Conservation (phyloP, 1,140 invertebrate species). For the Micrasema minimum region DNA sequence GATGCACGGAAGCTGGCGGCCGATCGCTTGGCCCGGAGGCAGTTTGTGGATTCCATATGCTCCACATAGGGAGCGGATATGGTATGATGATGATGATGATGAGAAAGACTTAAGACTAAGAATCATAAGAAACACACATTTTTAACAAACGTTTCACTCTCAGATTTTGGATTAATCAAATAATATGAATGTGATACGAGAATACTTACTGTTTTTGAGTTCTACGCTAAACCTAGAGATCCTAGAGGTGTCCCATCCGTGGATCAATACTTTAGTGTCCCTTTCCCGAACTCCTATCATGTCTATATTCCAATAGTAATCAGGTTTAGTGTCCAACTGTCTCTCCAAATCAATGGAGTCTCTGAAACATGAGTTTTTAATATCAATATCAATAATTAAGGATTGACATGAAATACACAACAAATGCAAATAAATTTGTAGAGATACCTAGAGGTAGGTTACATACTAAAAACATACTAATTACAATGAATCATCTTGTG, state of each 20-base stretch:
- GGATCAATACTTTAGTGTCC: conserved; percentile 22
- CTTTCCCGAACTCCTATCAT: conserved; percentile 27
- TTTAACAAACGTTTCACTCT: too few species aligned
- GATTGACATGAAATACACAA: too few species aligned
- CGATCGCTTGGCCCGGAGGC: too few species aligned
- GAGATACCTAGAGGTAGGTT: neutral
- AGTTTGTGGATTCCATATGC: too few species aligned
- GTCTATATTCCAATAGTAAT: conserved; percentile 28
- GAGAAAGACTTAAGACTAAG: too few species aligned
- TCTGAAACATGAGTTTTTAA: conserved; percentile 1
- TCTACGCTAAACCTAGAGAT: conserved; percentile 15
- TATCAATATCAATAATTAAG: neutral
- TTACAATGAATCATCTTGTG: too few species aligned
- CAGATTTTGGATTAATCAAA: too few species aligned
- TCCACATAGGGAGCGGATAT: too few species aligned
- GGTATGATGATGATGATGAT: too few species aligned
- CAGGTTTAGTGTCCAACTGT: neutral
- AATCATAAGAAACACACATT: too few species aligned
- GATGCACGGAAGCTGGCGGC: too few species aligned
- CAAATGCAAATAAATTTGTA: neutral
- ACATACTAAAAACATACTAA: neutral
- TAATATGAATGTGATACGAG: too few species aligned
- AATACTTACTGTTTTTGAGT: conserved; percentile 24
- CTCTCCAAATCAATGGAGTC: conserved; percentile 1
- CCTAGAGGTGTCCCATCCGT: conserved; percentile 17